These are phyloP conservation scores for Callipepla squamata DNA, from an alignment of 2,113 vertebrate genomes.

Conservation along the genomic window DNA sequence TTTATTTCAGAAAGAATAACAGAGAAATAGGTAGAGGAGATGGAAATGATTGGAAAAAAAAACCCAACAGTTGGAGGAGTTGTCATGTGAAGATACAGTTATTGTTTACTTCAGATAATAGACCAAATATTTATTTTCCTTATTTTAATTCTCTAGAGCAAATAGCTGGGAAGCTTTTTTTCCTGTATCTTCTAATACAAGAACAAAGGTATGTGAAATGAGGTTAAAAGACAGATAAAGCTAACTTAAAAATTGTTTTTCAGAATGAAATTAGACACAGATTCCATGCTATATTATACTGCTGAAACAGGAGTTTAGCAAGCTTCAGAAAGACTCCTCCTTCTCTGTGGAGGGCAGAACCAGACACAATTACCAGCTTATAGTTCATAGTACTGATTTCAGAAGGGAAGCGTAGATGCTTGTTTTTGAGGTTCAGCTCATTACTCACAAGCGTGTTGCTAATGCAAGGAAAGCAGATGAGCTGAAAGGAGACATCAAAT, in stretches of 20 bases:
- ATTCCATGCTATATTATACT: neutral
- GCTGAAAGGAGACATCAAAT: neutral
- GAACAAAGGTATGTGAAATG: neutral
- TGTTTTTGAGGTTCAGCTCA: neutral
- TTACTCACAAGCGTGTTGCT: neutral
- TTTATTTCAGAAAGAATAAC: neutral
- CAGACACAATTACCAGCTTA: neutral
- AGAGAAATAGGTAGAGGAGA: neutral
- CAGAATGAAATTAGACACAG: neutral
- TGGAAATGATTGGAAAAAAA: neutral
- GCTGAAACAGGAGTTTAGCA: neutral
- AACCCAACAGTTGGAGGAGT: neutral
- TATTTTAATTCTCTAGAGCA: neutral
- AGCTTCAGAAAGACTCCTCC: neutral
- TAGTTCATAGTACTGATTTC: neutral
- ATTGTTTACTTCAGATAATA: neutral
- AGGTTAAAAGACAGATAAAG: neutral
- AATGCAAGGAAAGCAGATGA: neutral
- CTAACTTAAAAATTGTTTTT: neutral
- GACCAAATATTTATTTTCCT: neutral
- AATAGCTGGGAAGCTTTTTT: neutral
- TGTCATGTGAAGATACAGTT: neutral
- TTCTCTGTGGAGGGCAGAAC: neutral
- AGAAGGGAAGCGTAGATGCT: neutral
- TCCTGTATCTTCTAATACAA: neutral